Evolutionary conservation across 2,888 invertebrate species (phyloP), one percentile per base, ranked within the genome.

Genomic region (Norana najaformis): DNA sequence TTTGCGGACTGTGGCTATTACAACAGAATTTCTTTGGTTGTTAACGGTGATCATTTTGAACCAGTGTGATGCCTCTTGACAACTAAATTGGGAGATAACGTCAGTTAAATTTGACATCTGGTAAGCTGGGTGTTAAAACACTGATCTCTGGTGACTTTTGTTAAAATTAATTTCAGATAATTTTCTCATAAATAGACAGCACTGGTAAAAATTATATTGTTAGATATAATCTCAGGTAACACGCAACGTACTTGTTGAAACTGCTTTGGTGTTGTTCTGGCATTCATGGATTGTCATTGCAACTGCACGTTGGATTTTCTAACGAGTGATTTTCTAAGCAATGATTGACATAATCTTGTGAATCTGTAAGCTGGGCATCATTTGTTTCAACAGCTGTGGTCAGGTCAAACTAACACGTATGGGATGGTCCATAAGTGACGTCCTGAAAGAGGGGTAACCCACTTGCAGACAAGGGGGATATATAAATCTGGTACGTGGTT

Each of bases 271-370:
- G 47, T 47, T 47, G 3, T n/a, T 47, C 0, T 47, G 69, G 69
- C 69, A n/a, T 69, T 69, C 69, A 13, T 69, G 69, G 69, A 69
- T 69, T n/a, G 69, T 69, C 30, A n/a, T n/a, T 13, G 11, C n/a
- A 69, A 69, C 69, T 69, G 69, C 47, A 47, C 5, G 30, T 69
- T n/a, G 69, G 69, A 69, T 69, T 69, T 69, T 69, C 30, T n/a
- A 69, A 69, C 5, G 3, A n/a, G 69, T 69, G 69, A 69, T 69
- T n/a, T n/a, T n/a, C n/a, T n/a, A 69, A n/a, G 69, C n/a, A n/a
- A 69, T 69, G 69, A n/a, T 69, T 69, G 69, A 69, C 69, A 69
- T n/a, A 69, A 69, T 69, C 69, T 69, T 47, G 47, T 47, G 47
- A 47, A 47, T n/a, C 8, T n/a, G n/a, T 2, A n/a, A 69, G 6